Evolutionary conservation across 2,113 vertebrate genomes (phyloP).

Genomic region (Phyllostomus hastatus): DNA sequence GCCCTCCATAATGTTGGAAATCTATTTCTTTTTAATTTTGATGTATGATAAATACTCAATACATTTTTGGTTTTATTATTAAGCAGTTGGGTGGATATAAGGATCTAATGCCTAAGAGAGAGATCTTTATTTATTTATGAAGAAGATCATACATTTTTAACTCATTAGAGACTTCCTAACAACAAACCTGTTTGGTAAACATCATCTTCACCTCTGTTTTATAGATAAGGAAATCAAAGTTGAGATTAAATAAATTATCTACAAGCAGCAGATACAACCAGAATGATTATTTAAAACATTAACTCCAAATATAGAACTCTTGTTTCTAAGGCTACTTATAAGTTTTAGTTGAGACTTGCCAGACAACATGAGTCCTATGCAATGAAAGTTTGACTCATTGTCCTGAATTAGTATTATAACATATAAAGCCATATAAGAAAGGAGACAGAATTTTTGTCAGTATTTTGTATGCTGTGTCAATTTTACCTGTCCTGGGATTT

Average conservation of each 20-base stretch:
- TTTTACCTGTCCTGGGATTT: background rate
- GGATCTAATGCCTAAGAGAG: background rate
- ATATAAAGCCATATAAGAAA: background rate
- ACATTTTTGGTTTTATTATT: background rate
- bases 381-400: background rate
- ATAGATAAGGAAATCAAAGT: slow-evolving; percentile 12
- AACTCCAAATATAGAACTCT: background rate
- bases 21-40: background rate
- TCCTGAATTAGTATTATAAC: background rate
- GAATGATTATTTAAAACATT: background rate
- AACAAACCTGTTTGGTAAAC: background rate
- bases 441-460: background rate
- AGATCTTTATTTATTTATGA: background rate
- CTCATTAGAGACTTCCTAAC: background rate
- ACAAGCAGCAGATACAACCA: background rate
- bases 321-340: background rate
- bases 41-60: background rate
- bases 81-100: background rate
- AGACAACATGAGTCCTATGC: background rate
- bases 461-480: background rate
- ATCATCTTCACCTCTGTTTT: background rate
- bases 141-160: background rate
- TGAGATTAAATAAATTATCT: background rate
- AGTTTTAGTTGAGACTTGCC: background rate
- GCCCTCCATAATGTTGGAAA: background rate